Evolutionary conservation across 2,888 invertebrate species (phyloP), one percentile per base, ranked within the genome.

Genomic region (Diplazon laetatorius): DNA sequence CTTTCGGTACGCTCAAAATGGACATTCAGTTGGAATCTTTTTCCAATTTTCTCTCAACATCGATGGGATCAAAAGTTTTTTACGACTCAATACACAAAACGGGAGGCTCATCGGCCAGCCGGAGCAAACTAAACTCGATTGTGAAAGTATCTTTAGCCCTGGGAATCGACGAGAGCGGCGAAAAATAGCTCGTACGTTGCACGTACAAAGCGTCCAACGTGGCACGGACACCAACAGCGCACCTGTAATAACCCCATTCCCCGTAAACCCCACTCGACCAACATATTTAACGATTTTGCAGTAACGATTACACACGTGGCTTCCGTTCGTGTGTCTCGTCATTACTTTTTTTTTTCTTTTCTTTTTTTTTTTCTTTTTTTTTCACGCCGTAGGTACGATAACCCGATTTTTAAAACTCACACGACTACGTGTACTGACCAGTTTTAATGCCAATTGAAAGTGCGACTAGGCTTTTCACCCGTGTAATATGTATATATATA

Each of bases 111-210:
- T 35, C 52, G 12, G 14, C 6, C 14, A 14, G 14, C 30, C 6
- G 42, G 14, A 18, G 22, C n/a, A 55, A 14, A 14, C 30, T 42
- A 55, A n/a, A 57, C 6, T 42, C 25, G 57, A 76, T 76, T 72
- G 76, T 79, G 79, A 76, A 72, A 76, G 79, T 76, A 75, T 37
- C 70, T 78, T 75, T 55, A 71, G 70, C 71, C 76, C 68, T 70
- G 69, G 30, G 25, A 9, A 57, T 44, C 42, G 63, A 76, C n/a
- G 18, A 46, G 37, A 39, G n/a, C 1, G 18, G 20, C 39, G 39
- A 59, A 59, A 65, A 52, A 52, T 65, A 52, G 66, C 35, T 55
- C 39, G 60, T 71, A 66, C 44, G 60, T 42, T 55, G 52, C 69
- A 65, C 72, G 68, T 65, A 74, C 48, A 42, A 25, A 44, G 44